Evolutionary conservation across 2,888 invertebrate genomes (phyloP), one percentile per base, ranked within the genome.

Genomic region (Andrena hattorfiana): DNA sequence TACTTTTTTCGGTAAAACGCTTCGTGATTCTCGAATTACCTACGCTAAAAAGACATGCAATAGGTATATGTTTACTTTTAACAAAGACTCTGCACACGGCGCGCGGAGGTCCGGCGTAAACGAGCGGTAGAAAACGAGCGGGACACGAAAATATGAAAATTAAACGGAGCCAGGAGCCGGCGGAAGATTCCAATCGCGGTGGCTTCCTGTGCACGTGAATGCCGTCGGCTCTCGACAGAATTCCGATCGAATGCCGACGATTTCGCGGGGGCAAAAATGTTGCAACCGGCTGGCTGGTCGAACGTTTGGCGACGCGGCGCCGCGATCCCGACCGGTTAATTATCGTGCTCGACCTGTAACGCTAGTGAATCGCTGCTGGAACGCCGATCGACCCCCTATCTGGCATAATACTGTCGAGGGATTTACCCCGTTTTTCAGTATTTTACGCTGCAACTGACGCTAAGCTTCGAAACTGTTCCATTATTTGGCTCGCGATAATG

Each of bases 181-280:
- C 82, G 70, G 67, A 81, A 83, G 83, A 83, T 83, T 77, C 77
- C 83, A 83, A 83, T 83, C 83, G 77, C 83, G 77, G 26, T 83
- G 56, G 83, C 74, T 83, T 83, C 83, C 83, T 73, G 83, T 70
- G 69, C 77, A 67, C 77, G 83, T 71, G 54, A 83, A 83, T 73
- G 66, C 72, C 59, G 81, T 62, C 70, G 63, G 69, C 66, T 73
- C 72, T 69, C 83, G 67, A 70, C 78, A 72, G 71, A 75, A 84
- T 84, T 84, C 84, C 84, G 74, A 83, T 84, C 83, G 84, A 71
- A 75, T 72, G 75, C 84, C 78, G 74, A 59, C 78, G 78, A 78
- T 83, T 71, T 84, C 78, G 84, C 84, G 68, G 68, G 74, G 78
- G 70, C 83, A 83, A 84, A 84, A 84, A 84, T 83, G 74, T 76